Evolutionary conservation across 2,888 invertebrate species (phyloP), one percentile per base, ranked within the genome.

Genomic region (Lochmaea capreae): DNA sequence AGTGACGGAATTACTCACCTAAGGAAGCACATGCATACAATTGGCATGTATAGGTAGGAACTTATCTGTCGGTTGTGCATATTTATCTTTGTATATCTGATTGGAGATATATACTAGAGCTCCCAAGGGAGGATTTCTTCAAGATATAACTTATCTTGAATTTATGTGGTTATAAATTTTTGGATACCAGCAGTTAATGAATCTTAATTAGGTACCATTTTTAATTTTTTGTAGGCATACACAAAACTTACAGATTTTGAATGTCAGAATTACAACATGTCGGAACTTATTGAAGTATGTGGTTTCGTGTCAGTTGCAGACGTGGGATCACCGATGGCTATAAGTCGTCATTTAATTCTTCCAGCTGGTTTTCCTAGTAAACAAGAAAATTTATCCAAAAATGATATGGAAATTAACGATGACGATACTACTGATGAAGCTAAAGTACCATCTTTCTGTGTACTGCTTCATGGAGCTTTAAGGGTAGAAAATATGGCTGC

Each of bases 221-320:
- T 33, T 8, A 33, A 33, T 33, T n/a, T 58, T 75, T 86, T 84
- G 57, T 74, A 86, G 86, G 86, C 86, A 3, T 85, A 85, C 77
- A 90, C 89, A 4, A 90, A 90, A 81, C 88, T 90, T 26, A 88
- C 90, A 0, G 93, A 94, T 83, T 94, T 92, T 84, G 93, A 90
- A 84, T 89, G 85, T 74, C 89, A 87, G 76, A 91, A 88, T 73
- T 90, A 87, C 85, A 91, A 90, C 76, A 89, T 97, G 67, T 91
- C 94, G 0, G 92, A 92, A 73, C 91, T 92, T 67, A 89, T 98
- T 69, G 93, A 95, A 84, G 92, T 98, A 18, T 92, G 95, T 83
- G 98, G 98, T 0, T 98, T 97, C 84, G 87, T 98, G 67, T 91
- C 93, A n/a, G 92, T 96, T 10, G 91, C 93, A 3, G 97, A 98